phyloP scores from a whole-genome alignment of 1,140 invertebrate genomes.

The Cydia amplana region DNA sequence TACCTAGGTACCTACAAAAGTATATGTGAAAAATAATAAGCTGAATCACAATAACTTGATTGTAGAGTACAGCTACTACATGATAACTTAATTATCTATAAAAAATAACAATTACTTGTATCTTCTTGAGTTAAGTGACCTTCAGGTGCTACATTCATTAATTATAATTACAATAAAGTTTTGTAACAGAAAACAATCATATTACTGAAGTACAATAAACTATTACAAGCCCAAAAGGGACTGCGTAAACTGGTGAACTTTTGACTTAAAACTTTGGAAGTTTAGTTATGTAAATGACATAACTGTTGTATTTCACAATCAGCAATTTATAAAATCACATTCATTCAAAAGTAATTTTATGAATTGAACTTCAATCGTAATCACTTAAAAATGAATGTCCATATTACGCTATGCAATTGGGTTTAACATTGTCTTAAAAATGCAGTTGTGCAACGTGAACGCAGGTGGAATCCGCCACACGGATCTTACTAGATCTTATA shows the following conservation, averaged over 20 bases:
- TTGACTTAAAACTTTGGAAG: slow-evolving; percentile 10
- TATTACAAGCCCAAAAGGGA: not conserved
- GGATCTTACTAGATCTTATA: not conserved
- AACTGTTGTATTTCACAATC: slow-evolving; percentile 19
- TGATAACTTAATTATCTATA: too few relatives aligned
- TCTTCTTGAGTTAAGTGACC: too few relatives aligned
- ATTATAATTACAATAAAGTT: too few relatives aligned
- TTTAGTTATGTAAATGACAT: slow-evolving; percentile 28
- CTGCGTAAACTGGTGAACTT: not conserved
- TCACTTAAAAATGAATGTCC: not conserved
- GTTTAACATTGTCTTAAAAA: not conserved
- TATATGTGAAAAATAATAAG: too few relatives aligned
- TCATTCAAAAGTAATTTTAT: not conserved
- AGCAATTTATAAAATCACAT: not conserved
- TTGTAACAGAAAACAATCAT: not conserved
- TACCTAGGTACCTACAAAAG: too few relatives aligned
- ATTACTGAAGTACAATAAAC: not conserved
- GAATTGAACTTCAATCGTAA: not conserved
- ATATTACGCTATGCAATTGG: not conserved
- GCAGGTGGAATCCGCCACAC: not conserved
- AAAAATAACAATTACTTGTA: too few relatives aligned
- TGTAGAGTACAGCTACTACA: too few relatives aligned
- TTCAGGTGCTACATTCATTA: too few relatives aligned
- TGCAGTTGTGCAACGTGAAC: slow-evolving; percentile 27
- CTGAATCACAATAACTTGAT: too few relatives aligned